Base-by-base conservation (phyloP, 1,140 invertebrate species). In the Procambarus clarkii region DNA sequence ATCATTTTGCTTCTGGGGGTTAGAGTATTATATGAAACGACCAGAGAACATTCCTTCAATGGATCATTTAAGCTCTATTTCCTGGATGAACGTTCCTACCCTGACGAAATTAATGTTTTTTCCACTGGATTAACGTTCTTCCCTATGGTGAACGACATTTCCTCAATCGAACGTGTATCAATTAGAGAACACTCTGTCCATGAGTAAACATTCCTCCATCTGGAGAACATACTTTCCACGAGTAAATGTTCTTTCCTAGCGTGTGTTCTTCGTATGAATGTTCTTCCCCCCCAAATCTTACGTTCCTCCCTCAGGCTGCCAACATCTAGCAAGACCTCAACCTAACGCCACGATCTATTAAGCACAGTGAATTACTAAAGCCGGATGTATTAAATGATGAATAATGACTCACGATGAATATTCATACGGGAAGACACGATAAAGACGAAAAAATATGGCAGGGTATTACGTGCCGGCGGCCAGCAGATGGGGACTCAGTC, bases 381-480 rank as follows among this genome's bases (percentile, higher is more conserved):
- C 64, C 87, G 87, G 87, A 89, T 89, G 80, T 76, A 71, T 71
- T 46, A 48, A 89, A 82, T 82, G 86, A 81, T 88, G 80, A 89
- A 89, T 89, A 89, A 89, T 89, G 87, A 83, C 50, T 18, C 64
- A 18, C 71, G 79, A 83, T 89, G 87, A 89, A 89, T 89, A 89
- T 89, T 89, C 87, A 89, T 89, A 76, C 78, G 87, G 87, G 87
- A 89, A 82, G 87, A 71, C 87, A 58, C 50, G 87, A 89, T 83
- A 58, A 45, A 76, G 80, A 83, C 71, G 18, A 48, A 24, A 48
- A 54, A 81, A 81, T 64, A 64, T 4, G 79, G 48, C 48, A 21
- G 24, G 3, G 24, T 8, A 58, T 58, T 50, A 45, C 79, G n/a
- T 58, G 48, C 34, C n/a, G 79, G 21, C 79, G 48, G n/a, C 46